Evolutionary conservation across 2,888 invertebrate species (phyloP), one percentile per base, ranked within the genome.

Genomic region (Metellina segmentata): DNA sequence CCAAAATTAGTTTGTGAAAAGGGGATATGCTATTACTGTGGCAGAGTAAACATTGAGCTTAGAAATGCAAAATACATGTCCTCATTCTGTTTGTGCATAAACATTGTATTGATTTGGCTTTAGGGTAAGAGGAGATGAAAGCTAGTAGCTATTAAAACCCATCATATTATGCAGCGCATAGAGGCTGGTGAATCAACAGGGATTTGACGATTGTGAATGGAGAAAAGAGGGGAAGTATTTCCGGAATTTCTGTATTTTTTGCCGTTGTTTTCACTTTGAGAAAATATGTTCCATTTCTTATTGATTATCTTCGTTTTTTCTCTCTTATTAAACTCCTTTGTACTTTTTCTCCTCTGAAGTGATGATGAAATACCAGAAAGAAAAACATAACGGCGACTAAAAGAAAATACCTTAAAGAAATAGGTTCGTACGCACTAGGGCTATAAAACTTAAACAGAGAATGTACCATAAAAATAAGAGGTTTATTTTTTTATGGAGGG

Each of bases 11-110:
- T 34, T 79, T 20, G 52, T 49, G 77, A 51, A 61, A 61, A 51
- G 79, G 7, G 19, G 20, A 53, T 79, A 19, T 53, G 20, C 52
- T 11, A 11, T 79, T 53, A 7, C 53, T 20, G 13, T 53, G 79
- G 52, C 61, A 53, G 53, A 79, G 53, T 79, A 52, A 79, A 79
- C 61, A 61, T 6, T 13, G 34, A 53, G 34, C 53, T 7, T 6
- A 13, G 79, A 79, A 79, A 79, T 79, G 79, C 79, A 79, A 79
- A 79, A 79, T 79, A 11, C 79, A 13, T 61, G 61, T 61, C 13
- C 20, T 79, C 53, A 9, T 61, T 79, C 53, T 79, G 6, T 79
- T 79, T 79, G 79, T 19, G 52, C 11, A 20, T 8, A 53, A 34
- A 61, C 61, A 61, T 61, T 61, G 16, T 61, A 61, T 61, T 61